Percentiles rank a stretch among this genome's conserved stretches.
These are phyloP conservation scores for Helostoma temminkii DNA, from an alignment of 2,797 vertebrate species.

Conservation along the genomic window DNA sequence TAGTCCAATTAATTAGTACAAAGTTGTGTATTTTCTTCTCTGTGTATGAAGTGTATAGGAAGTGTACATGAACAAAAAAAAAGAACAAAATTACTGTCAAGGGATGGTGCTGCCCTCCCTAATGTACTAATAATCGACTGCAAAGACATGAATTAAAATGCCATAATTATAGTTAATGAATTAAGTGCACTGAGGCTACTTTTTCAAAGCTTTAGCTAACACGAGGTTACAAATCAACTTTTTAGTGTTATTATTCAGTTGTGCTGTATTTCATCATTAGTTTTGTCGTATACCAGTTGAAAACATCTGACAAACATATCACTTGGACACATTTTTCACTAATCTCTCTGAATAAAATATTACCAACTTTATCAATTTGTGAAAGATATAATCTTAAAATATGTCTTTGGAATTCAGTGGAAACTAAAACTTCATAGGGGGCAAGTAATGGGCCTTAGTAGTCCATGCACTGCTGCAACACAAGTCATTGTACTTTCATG, in stretches of 20 bases:
- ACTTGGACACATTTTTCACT: not conserved
- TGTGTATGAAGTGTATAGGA: not conserved
- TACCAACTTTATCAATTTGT: conserved; percentile 29
- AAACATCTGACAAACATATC: too few relatives aligned
- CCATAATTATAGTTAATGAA: too few relatives aligned
- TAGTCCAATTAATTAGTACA: conserved; percentile 34
- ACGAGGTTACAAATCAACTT: not conserved
- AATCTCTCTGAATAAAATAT: conserved; percentile 21
- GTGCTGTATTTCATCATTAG: too few relatives aligned
- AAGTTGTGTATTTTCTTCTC: conserved; percentile 2
- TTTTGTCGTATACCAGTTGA: too few relatives aligned
- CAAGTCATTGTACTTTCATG: conserved; percentile 9
- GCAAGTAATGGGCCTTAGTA: conserved; percentile 4
- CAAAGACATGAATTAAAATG: too few relatives aligned
- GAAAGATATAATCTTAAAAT: conserved; percentile 49
- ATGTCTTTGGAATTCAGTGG: conserved; percentile 15
- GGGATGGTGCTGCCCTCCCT: not conserved
- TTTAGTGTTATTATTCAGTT: too few relatives aligned
- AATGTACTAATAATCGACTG: not conserved
- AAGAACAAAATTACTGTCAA: not conserved
- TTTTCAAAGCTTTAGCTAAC: not conserved
- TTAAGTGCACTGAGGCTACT: too few relatives aligned
- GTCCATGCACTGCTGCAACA: conserved; percentile 9
- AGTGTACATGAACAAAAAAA: not conserved
- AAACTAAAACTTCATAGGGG: not conserved